These are phyloP conservation scores for Centropus bengalensis DNA, from an alignment of 2,113 vertebrate species.

Conservation along the genomic window DNA sequence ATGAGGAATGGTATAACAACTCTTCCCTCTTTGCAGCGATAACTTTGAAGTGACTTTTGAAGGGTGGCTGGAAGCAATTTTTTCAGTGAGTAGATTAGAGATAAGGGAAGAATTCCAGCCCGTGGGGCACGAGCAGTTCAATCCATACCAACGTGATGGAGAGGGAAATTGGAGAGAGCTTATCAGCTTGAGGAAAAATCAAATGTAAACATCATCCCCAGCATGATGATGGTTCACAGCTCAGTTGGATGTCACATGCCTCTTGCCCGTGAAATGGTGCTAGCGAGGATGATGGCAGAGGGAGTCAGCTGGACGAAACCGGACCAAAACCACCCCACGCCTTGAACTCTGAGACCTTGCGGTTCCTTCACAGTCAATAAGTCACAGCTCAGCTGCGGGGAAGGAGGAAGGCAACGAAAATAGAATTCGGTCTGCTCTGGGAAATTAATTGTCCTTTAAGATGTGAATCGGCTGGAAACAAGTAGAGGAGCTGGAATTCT, in stretches of 20 bases:
- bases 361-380: slow-evolving; percentile 51
- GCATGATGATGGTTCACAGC: slow-evolving; percentile 39
- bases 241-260: slow-evolving; percentile 25
- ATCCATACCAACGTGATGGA: not conserved
- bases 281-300: not conserved
- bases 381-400: slow-evolving; percentile 32
- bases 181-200: slow-evolving; percentile 59
- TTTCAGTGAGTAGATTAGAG: slow-evolving; percentile 26
- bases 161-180: slow-evolving; percentile 49
- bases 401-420: slow-evolving; percentile 26
- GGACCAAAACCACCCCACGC: not conserved
- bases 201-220: slow-evolving; percentile 43
- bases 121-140: not conserved
- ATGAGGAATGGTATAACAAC: not conserved
- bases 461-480: not conserved
- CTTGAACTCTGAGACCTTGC: slow-evolving; percentile 36
- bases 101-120: slow-evolving; percentile 50
- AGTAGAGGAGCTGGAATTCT: not conserved
- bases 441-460: slow-evolving; percentile 13
- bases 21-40: not conserved
- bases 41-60: slow-evolving; percentile 40
- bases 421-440: slow-evolving; percentile 15
- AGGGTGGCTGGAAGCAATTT: slow-evolving; percentile 17
- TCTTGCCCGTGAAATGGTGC: slow-evolving; percentile 11
- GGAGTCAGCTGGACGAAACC: slow-evolving; percentile 36